Evolutionary conservation across 2,888 invertebrate species (phyloP), one percentile per base, ranked within the genome.

Genomic region (Lepidocyrtinus sp.): DNA sequence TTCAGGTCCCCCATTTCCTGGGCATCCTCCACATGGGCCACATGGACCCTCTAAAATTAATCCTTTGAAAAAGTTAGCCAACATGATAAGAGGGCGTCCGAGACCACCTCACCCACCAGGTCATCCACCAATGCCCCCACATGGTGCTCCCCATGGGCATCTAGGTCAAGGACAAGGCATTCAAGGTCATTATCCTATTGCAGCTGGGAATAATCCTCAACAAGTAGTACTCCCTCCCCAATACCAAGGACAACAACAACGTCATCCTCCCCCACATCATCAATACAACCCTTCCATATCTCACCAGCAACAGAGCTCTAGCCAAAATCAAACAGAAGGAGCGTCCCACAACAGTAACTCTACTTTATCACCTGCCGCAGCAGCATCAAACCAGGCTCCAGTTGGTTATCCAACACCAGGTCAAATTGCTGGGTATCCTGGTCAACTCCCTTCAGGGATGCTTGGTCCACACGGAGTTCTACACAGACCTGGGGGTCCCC

Each of bases 41-140:
- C 71, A 46, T 55, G 36, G 36, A 5, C 83, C 71, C 21, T 80
- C 62, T 45, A 80, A 74, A 26, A 75, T 82, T 45, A 83, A 75
- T 73, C 84, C 84, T 0, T 68, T 84, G 45, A 83, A 73, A 26
- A 77, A 83, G 59, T 24, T 84, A 7, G 83, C 84, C 0, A 84
- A 84, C 50, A 46, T 84, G 17, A 83, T 84, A 61, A 26, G 84
- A n/a, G 80, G 80, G 7, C 36, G 75, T 24, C 75, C 79, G 0
- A 3, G 55, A 19, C 55, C 55, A 15, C 72, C 0, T 68, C 73
- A 15, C 69, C 72, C 78, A 61, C 46, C 2, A 19, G 25, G 71
- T 1, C 50, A 69, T 26, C 72, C 77, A 0, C 64, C 64, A 36
- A 50, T 70, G 45, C 76, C 62, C 19, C 67, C 61, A 17, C 75